phyloP scores from a whole-genome alignment of 1,140 invertebrate species.

The Drosophila leontia region DNA sequence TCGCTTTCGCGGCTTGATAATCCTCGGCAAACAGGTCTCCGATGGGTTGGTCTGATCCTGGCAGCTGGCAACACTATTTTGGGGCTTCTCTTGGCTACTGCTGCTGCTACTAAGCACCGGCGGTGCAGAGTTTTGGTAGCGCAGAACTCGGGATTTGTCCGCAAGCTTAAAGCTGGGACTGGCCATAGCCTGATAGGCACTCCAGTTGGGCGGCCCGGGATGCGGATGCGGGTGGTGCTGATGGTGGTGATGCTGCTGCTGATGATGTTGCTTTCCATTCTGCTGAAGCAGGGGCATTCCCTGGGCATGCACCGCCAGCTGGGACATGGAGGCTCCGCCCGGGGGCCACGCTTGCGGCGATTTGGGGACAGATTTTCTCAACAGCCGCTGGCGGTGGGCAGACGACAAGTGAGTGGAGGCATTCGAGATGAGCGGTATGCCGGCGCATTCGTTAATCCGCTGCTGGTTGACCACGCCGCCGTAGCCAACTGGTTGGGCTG shows the following conservation, averaged over 20 bases:
- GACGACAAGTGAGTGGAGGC: constrained; percentile 80
- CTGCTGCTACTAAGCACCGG: constrained; percentile 45
- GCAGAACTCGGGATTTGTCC: constrained; percentile 65
- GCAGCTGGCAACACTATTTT: constrained; percentile 4
- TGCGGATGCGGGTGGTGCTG: constrained; percentile 14
- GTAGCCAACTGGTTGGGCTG: constrained; percentile 10
- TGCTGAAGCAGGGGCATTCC: constrained; percentile 90
- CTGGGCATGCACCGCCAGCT: constrained; percentile 91
- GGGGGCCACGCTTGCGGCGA: constrained; percentile 8
- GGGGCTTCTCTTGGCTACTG: constrained; percentile 53
- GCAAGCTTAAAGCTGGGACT: constrained; percentile 42
- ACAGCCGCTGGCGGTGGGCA: constrained; percentile 66
- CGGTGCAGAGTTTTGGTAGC: constrained; percentile 75
- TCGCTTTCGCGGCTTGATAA: constrained; percentile 94
- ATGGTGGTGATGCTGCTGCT: constrained; percentile 71
- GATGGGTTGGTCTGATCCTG: constrained; percentile 84
- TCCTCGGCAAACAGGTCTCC: constrained; percentile 92
- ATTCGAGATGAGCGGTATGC: constrained; percentile 90
- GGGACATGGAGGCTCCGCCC: constrained; percentile 82
- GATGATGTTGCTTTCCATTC: constrained; percentile 49
- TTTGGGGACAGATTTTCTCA: constrained; percentile 62
- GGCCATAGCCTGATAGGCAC: constrained; percentile 57
- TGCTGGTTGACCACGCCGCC: constrained; percentile 72
- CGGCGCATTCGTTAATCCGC: constrained; percentile 87
- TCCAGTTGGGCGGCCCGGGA: constrained; percentile 40